Conservation (phyloP, 2,888 invertebrate genomes). For the Lottia scabra region DNA sequence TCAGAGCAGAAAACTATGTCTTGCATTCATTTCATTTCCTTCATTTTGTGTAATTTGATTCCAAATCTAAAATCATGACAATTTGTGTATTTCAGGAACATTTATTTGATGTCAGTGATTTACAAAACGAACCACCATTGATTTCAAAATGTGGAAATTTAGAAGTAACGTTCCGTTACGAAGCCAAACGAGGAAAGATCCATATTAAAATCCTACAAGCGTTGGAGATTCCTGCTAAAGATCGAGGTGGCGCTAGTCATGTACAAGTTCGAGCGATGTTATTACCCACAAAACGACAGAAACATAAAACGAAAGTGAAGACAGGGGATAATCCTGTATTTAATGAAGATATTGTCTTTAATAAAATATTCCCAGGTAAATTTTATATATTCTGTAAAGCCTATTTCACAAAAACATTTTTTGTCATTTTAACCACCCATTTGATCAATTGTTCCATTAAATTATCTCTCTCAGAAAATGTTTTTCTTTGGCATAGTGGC, state of each 20-base stretch:
- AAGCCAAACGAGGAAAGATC: slow-evolving; percentile 91
- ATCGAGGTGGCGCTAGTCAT: slow-evolving; percentile 61
- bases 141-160: slow-evolving; percentile 78
- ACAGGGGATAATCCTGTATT: slow-evolving; percentile 92
- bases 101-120: slow-evolving; percentile 70
- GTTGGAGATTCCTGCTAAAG: slow-evolving; percentile 79
- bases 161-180: slow-evolving; percentile 89
- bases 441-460: too few relatives aligned
- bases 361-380: slow-evolving; percentile 76
- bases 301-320: slow-evolving; percentile 92
- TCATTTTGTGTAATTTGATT: too few relatives aligned
- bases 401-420: too few relatives aligned
- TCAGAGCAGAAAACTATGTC: too few relatives aligned
- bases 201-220: slow-evolving; percentile 92
- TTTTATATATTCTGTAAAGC: too few relatives aligned
- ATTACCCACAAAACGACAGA: slow-evolving; percentile 91
- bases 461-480: too few relatives aligned
- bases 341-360: slow-evolving; percentile 92
- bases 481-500: too few relatives aligned
- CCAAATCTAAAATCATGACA: neutral
- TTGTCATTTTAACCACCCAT: too few relatives aligned
- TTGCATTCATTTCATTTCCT: too few relatives aligned
- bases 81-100: slow-evolving; percentile 60
- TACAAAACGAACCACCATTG: slow-evolving; percentile 62
- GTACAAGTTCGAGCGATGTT: slow-evolving; percentile 82